Evolutionary conservation across 2,797 vertebrate species (phyloP).

Genomic region (Pagetopsis macropterus): DNA sequence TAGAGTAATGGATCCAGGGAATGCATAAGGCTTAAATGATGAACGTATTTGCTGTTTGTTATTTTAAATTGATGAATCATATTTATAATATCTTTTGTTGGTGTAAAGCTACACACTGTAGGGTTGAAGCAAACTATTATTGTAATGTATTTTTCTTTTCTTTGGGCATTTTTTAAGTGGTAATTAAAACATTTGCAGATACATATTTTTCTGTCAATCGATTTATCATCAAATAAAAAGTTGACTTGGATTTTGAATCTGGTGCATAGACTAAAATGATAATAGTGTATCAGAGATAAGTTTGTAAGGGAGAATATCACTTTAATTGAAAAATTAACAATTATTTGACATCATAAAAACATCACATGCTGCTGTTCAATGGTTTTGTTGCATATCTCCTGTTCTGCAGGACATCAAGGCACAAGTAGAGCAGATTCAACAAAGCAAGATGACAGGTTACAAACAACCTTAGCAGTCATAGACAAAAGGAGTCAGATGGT

Average conservation of each 20-base stretch:
- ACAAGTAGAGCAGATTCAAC: slow-evolving; percentile 44
- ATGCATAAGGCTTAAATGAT: background rate
- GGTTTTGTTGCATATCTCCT: slow-evolving; percentile 34
- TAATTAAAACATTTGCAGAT: background rate
- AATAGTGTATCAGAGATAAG: slow-evolving; percentile 19
- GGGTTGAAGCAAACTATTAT: background rate
- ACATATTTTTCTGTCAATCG: background rate
- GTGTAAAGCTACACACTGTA: background rate
- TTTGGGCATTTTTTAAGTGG: background rate
- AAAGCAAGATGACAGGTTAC: slow-evolving; percentile 40
- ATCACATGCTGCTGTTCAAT: slow-evolving; percentile 1
- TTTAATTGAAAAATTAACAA: background rate
- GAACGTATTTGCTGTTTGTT: background rate
- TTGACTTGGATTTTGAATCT: slow-evolving; percentile 21
- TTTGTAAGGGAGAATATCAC: background rate
- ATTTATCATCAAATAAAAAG: background rate
- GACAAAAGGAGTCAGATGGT: slow-evolving; percentile 24
- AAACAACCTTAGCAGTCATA: slow-evolving; percentile 29
- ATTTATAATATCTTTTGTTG: background rate
- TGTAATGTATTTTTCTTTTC: background rate
- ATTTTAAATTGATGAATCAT: slow-evolving; percentile 1
- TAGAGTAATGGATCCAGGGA: background rate
- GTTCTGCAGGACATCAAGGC: slow-evolving; percentile 37
- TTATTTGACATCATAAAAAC: slow-evolving; percentile 7
- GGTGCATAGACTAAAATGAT: background rate